These are phyloP conservation scores for Orthosia gracilis DNA, from an alignment of 2,888 invertebrate genomes.

Conservation along the genomic window DNA sequence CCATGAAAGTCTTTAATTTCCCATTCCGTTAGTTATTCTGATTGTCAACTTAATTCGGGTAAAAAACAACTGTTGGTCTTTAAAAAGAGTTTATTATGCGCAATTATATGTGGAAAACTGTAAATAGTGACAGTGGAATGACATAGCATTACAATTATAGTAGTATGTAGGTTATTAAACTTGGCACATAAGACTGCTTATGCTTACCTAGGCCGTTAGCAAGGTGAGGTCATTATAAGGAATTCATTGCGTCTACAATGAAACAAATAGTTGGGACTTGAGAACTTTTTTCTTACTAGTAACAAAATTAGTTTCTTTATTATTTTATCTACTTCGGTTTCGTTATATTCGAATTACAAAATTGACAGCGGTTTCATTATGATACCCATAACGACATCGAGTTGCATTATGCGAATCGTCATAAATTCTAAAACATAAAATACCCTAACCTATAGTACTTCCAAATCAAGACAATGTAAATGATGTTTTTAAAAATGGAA, in stretches of 20 bases:
- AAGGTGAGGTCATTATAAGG: slow-evolving; percentile 37
- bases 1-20: slow-evolving; percentile 10
- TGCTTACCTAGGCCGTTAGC: slow-evolving; percentile 23
- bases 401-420: too few relatives aligned
- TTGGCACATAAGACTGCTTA: slow-evolving; percentile 29
- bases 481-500: too few relatives aligned
- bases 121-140: slow-evolving; percentile 52
- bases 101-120: slow-evolving; percentile 40
- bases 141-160: slow-evolving; percentile 34
- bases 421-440: too few relatives aligned
- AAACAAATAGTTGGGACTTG: too few relatives aligned
- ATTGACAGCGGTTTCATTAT: too few relatives aligned
- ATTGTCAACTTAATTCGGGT: slow-evolving; percentile 32
- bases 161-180: slow-evolving; percentile 51
- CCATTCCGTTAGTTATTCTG: slow-evolving; percentile 42
- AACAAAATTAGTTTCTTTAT: too few relatives aligned
- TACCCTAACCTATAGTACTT: too few relatives aligned
- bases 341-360: too few relatives aligned
- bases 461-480: too few relatives aligned
- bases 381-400: too few relatives aligned
- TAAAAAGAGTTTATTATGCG: slow-evolving; percentile 36
- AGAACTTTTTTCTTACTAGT: too few relatives aligned
- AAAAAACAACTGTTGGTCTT: slow-evolving; percentile 40
- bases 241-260: slow-evolving; percentile 24
- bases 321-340: too few relatives aligned